These are phyloP conservation scores for Hirtodrosophila histrioides DNA, from an alignment of 2,888 invertebrate species.

Conservation along the genomic window DNA sequence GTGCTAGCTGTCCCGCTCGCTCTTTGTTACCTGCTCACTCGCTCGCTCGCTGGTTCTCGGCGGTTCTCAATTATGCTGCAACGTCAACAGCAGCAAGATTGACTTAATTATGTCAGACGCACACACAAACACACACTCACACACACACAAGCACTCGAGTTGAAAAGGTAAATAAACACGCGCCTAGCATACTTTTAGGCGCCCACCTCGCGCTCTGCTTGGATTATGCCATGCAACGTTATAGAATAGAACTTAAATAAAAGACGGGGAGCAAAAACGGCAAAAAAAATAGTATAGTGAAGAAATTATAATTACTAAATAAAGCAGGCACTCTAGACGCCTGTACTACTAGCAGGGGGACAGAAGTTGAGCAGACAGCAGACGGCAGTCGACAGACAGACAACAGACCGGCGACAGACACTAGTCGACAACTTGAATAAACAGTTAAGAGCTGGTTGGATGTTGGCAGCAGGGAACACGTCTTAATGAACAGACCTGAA, in stretches of 20 bases:
- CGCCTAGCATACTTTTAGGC: conserved; percentile 55
- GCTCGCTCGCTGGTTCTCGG: conserved; percentile 39
- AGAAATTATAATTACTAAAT: conserved; percentile 76
- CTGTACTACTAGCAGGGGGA: conserved; percentile 18
- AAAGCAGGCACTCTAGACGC: conserved; percentile 71
- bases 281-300: conserved; percentile 13
- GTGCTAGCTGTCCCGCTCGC: conserved; percentile 15
- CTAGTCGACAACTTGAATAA: conserved; percentile 22
- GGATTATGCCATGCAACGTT: conserved; percentile 53
- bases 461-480: conserved; percentile 1
- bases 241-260: conserved; percentile 23
- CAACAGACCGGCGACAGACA: conserved; percentile 9
- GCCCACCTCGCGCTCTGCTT: conserved; percentile 13
- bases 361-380: background rate
- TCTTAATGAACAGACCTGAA: conserved; percentile 11
- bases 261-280: conserved; percentile 14
- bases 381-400: too few relatives aligned
- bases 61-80: conserved; percentile 72
- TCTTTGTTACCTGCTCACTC: conserved; percentile 38
- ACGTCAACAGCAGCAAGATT: conserved; percentile 70
- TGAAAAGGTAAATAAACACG: conserved; percentile 70
- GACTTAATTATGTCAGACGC: conserved; percentile 71
- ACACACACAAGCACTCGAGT: conserved; percentile 28
- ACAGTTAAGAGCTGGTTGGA: conserved; percentile 6
- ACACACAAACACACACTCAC: conserved; percentile 16